Percentiles rank a stretch among this genome's conserved stretches.
Evolutionary conservation across 2,888 invertebrate species (phyloP).

Genomic region (Suillia variegata): DNA sequence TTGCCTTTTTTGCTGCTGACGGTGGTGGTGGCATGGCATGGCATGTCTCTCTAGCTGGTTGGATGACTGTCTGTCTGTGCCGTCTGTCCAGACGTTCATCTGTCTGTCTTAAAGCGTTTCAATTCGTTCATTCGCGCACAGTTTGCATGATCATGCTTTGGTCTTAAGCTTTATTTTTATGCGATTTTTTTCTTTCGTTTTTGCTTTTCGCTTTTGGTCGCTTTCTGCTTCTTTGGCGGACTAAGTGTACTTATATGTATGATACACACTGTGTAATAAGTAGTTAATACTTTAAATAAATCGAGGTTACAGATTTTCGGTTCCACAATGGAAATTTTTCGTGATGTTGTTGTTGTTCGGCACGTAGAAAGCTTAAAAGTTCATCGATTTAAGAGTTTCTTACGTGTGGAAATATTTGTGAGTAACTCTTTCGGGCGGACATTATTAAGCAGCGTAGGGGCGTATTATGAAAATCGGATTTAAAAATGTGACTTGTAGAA

Average conservation of each 20-base stretch:
- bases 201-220: too few species aligned
- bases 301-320: slow-evolving; percentile 55
- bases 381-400: neutral
- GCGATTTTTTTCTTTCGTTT: slow-evolving; percentile 20
- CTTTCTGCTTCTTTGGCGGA: too few species aligned
- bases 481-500: slow-evolving; percentile 26
- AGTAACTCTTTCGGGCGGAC: neutral
- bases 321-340: slow-evolving; percentile 23
- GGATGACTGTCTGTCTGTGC: too few species aligned
- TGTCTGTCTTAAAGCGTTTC: slow-evolving; percentile 17
- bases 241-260: too few species aligned
- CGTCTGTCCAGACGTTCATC: slow-evolving; percentile 6
- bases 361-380: slow-evolving; percentile 8
- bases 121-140: slow-evolving; percentile 21
- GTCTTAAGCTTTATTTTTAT: slow-evolving; percentile 30
- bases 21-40: neutral
- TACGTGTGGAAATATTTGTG: slow-evolving; percentile 2
- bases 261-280: slow-evolving; percentile 51
- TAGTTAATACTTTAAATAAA: slow-evolving; percentile 56
- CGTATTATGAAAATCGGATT: slow-evolving; percentile 30
- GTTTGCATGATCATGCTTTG: slow-evolving; percentile 30
- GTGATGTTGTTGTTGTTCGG: slow-evolving; percentile 6
- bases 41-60: too few species aligned
- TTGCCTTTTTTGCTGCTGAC: slow-evolving; percentile 8
- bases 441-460: slow-evolving; percentile 16